A percentile compares a stretch with the other conserved stretches of the same genome.
Evolutionary conservation across 2,888 invertebrate species (phyloP).

Genomic region (Laspeyria flexula): DNA sequence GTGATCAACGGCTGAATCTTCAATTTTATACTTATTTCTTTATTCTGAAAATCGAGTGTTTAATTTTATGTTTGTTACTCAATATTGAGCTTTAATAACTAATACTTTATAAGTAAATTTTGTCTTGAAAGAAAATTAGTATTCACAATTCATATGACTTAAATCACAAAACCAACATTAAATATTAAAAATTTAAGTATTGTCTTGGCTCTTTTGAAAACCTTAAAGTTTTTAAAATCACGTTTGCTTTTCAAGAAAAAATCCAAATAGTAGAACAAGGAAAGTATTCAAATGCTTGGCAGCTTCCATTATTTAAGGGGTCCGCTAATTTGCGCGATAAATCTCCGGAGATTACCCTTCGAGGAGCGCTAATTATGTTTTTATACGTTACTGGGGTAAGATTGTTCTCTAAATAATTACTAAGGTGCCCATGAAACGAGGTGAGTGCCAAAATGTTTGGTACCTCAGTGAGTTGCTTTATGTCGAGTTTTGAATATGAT

Average conservation of each 20-base stretch:
- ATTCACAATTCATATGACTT: too few species aligned
- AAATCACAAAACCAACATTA: too few species aligned
- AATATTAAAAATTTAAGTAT: not conserved
- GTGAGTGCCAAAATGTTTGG: not conserved
- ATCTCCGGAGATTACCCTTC: constrained; percentile 55
- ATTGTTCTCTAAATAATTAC: constrained; percentile 42
- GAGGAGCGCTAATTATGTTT: constrained; percentile 57
- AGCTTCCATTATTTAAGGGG: constrained; percentile 47
- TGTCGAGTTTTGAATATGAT: not conserved
- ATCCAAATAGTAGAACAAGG: constrained; percentile 35
- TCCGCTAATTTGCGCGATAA: constrained; percentile 56
- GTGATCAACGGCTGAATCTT: too few species aligned
- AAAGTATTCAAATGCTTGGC: constrained; percentile 44
- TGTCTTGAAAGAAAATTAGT: too few species aligned
- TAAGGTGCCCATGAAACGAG: constrained; percentile 12
- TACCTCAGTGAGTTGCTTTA: not conserved
- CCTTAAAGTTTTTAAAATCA: constrained; percentile 1
- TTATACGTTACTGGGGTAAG: constrained; percentile 43
- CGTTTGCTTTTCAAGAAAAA: not conserved
- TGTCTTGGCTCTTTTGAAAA: not conserved
- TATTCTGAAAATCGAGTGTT: too few species aligned
- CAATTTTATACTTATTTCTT: too few species aligned
- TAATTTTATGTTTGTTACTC: too few species aligned
- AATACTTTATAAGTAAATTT: too few species aligned
- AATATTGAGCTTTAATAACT: too few species aligned